phyloP scores from a whole-genome alignment of 2,113 vertebrate genomes.

The Poeciliopsis turrubarensis region DNA sequence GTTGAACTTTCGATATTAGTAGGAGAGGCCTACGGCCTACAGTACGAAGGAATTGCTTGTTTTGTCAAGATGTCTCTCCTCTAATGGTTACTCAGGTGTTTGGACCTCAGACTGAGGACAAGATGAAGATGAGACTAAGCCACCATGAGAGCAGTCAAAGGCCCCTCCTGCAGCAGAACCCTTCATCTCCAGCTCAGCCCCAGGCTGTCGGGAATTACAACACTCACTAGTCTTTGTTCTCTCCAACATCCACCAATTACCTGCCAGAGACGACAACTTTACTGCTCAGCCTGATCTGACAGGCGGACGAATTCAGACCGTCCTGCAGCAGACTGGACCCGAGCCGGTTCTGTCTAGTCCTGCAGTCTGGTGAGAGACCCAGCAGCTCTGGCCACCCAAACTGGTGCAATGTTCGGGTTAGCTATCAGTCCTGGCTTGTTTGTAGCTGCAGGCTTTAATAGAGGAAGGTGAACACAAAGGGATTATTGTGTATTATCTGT shows the following conservation, averaged over 20 bases:
- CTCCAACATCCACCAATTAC: conserved; percentile 47
- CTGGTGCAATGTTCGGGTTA: conserved; percentile 20
- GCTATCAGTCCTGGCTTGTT: conserved; percentile 70
- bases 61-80: too few relatives aligned
- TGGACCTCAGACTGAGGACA: conserved; percentile 29
- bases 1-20: too few relatives aligned
- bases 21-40: too few relatives aligned
- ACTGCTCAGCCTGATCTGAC: conserved; percentile 42
- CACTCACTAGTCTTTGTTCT: conserved; percentile 56
- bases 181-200: conserved; percentile 43
- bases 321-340: neutral
- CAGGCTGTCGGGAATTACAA: conserved; percentile 54
- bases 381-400: conserved; percentile 59
- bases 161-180: conserved; percentile 39
- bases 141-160: conserved; percentile 39
- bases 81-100: neutral
- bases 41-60: too few relatives aligned
- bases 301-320: conserved; percentile 39
- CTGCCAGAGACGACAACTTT: conserved; percentile 69
- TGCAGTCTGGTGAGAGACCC: conserved; percentile 32
- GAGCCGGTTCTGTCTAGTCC: conserved; percentile 41
- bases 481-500: conserved; percentile 65
- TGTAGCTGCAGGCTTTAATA: conserved; percentile 64
- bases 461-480: conserved; percentile 57
- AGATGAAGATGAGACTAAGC: neutral